Evolutionary conservation across 2,113 vertebrate species (phyloP).

Genomic region (Xenopus borealis): DNA sequence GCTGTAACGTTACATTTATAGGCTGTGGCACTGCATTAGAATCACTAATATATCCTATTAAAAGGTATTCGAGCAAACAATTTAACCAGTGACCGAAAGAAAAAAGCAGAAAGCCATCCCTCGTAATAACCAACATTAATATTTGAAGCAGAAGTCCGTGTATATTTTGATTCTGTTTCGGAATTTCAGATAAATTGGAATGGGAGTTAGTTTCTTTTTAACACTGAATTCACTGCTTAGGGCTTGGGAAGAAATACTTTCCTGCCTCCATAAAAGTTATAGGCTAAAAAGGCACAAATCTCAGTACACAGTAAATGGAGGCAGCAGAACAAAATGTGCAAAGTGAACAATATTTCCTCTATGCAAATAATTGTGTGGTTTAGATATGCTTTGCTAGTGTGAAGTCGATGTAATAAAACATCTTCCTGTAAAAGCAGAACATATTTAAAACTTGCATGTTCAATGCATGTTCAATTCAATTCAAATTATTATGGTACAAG

Average conservation of each 20-base stretch:
- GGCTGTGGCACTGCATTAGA: conserved; percentile 37
- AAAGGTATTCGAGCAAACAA: conserved; percentile 41
- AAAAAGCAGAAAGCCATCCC: conserved; percentile 17
- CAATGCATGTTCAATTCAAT: no score
- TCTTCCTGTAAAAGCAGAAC: no score
- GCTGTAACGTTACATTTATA: conserved; percentile 36
- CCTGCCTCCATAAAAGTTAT: background rate
- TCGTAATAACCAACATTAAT: conserved; percentile 29
- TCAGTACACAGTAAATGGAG: no score
- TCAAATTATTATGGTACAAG: no score
- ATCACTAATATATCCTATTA: conserved; percentile 39
- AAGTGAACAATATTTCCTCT: no score
- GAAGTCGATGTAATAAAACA: no score
- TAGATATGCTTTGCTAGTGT: no score
- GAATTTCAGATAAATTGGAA: background rate
- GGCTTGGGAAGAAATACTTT: no score
- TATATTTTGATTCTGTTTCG: background rate
- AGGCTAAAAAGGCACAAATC: no score
- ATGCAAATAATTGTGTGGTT: no score
- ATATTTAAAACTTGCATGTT: no score
- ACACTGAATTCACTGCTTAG: background rate
- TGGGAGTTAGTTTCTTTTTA: background rate
- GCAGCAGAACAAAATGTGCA: no score
- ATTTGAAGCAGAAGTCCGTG: background rate
- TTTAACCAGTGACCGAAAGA: conserved; percentile 16